Conservation (phyloP, 2,888 invertebrate genomes). For the Frankliniella intonsa region DNA sequence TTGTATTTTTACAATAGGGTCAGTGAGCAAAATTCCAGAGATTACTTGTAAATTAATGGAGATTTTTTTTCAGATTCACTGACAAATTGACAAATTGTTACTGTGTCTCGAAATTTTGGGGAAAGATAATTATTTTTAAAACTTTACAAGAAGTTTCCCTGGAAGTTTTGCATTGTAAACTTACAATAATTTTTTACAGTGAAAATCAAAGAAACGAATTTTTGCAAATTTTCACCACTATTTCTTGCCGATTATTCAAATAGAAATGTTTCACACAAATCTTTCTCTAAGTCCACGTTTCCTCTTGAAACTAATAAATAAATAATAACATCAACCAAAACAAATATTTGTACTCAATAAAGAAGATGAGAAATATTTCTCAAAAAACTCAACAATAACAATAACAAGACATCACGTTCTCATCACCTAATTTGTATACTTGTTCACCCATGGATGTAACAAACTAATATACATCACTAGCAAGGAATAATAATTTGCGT, state of each 20-base stretch:
- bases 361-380: background rate
- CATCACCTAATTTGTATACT: constrained; percentile 16
- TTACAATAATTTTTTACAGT: background rate
- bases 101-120: too few species aligned
- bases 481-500: constrained; percentile 8
- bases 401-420: constrained; percentile 16
- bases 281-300: too few species aligned
- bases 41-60: too few species aligned
- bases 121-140: too few species aligned
- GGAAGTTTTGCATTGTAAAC: background rate
- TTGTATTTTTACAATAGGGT: too few species aligned
- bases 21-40: too few species aligned
- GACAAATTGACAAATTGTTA: too few species aligned
- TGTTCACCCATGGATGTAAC: constrained; percentile 9
- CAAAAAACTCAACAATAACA: constrained; percentile 21
- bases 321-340: constrained; percentile 17
- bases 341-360: constrained; percentile 22
- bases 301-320: background rate
- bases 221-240: background rate
- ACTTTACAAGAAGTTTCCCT: constrained; percentile 30
- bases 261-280: too few species aligned
- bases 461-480: constrained; percentile 8
- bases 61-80: too few species aligned
- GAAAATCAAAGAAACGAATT: background rate
- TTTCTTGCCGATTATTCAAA: too few species aligned